Conservation (phyloP, 2,113 vertebrate species). For the Rhineura floridana region DNA sequence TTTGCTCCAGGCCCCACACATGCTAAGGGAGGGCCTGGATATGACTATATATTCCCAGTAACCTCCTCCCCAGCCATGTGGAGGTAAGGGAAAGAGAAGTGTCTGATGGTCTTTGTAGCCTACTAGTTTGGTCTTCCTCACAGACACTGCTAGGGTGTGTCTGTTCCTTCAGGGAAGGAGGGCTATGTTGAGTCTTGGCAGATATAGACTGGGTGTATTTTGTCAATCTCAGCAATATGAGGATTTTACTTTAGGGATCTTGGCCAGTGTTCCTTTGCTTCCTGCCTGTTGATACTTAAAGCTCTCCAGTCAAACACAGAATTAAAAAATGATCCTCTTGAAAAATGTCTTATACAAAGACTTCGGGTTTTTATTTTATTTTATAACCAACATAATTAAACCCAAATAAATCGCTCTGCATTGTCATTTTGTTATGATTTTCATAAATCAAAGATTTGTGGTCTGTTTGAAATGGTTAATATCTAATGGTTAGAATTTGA, state of each 20-base stretch:
- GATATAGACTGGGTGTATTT: background rate
- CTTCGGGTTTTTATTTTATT: background rate
- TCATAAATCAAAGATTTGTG: conserved; percentile 6
- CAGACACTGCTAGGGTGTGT: no score
- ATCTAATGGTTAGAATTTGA: background rate
- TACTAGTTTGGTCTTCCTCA: background rate
- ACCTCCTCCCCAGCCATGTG: no score
- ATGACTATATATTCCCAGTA: no score
- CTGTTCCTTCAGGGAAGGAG: background rate
- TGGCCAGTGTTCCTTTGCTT: background rate
- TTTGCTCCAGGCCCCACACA: no score
- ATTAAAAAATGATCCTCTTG: background rate
- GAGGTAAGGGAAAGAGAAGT: background rate
- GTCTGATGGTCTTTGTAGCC: background rate
- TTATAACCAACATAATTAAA: background rate
- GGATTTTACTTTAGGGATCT: background rate
- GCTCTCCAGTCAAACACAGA: background rate
- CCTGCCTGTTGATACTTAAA: background rate
- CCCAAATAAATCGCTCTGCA: background rate
- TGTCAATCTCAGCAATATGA: background rate
- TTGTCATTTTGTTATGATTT: background rate
- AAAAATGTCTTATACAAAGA: background rate
- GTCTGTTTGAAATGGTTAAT: background rate
- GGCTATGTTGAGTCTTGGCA: background rate
- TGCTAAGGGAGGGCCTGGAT: no score